Evolutionary conservation across 1,140 invertebrate genomes (phyloP), one percentile per base, ranked within the genome.

Genomic region (Drosophila guanche): DNA sequence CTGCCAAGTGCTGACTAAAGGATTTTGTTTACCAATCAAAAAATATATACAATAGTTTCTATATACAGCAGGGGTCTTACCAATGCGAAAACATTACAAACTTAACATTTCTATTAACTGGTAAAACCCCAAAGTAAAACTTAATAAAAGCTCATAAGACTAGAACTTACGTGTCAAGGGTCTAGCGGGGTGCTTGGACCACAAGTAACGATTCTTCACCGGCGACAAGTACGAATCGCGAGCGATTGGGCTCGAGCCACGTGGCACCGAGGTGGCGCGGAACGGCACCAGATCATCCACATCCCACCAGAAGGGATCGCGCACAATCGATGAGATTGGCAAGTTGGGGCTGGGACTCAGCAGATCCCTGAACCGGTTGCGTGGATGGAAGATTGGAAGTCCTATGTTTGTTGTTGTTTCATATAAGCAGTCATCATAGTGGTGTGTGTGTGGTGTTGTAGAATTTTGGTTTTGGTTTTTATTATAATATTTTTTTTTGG

Each of bases 181-280:
- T 93, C 96, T 95, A 92, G 96, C 94, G 89, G 96, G 96, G 92
- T 97, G 96, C 92, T 95, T 95, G 91, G 95, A 95, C 96, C 96
- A 97, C 76, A 97, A 93, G 93, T 96, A 97, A 92, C 94, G 95
- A 92, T 96, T 95, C 94, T 97, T 97, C 89, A 97, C 94, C 51
- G 96, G 96, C 77, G 96, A 97, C 88, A 97, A 94, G 93, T 96
- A 97, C 81, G 95, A 96, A 93, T 96, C 95, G 63, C 96, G 93
- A 79, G 97, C 93, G 92, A 95, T 96, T 86, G 95, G 97, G 75
- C 89, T 90, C 47, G 89, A 90, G 50, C 69, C 89, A 54, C 89
- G 77, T 57, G 96, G 96, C 85, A 89, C 81, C 63, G 89, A 90
- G 85, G 92, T 93, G 73, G 94, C 92, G 65, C 94, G 93, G 91